phyloP scores from a whole-genome alignment of 30 jellyfish, hydroid and myxozoan genomes.

The Pseudorhiza aurosa region DNA sequence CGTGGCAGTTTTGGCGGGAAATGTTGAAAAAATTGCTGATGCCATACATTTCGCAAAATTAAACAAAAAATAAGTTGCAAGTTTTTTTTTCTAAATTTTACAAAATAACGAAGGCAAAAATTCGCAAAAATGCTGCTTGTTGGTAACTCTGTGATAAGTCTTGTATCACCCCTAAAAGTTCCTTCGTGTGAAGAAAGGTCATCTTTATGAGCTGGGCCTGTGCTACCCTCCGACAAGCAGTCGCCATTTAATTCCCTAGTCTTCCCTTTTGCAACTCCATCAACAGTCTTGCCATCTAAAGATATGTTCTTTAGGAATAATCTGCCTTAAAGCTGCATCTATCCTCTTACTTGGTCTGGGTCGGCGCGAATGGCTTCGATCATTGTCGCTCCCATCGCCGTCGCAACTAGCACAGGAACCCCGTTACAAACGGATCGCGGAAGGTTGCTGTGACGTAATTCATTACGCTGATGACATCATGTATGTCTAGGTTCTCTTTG shows the following conservation, averaged over 20 bases:
- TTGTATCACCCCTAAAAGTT: constrained; percentile 31
- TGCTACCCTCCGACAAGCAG: neutral
- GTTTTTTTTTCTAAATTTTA: too few relatives aligned
- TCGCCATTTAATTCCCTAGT: neutral
- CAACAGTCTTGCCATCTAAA: constrained; percentile 18
- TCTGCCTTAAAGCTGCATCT: constrained; percentile 70
- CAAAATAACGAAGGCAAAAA: too few relatives aligned
- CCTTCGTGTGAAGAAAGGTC: neutral
- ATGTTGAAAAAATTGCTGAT: too few relatives aligned
- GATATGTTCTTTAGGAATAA: constrained; percentile 51
- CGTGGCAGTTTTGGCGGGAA: too few relatives aligned
- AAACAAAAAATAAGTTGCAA: too few relatives aligned
- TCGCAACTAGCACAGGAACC: constrained; percentile 53
- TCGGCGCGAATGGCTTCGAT: constrained; percentile 5
- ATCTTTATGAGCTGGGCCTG: neutral
- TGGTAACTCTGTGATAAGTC: constrained; percentile 42
- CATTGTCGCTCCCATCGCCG: neutral
- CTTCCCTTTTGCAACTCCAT: neutral
- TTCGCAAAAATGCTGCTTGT: constrained; percentile 2
- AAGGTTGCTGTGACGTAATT: too few relatives aligned
- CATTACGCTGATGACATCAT: too few relatives aligned
- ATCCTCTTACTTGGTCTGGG: constrained; percentile 45
- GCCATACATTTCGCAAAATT: too few relatives aligned
- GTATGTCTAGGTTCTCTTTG: too few relatives aligned
- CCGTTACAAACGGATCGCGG: too few relatives aligned